phyloP scores from a whole-genome alignment of 2,113 vertebrate species.

The Pteropus alecto region DNA sequence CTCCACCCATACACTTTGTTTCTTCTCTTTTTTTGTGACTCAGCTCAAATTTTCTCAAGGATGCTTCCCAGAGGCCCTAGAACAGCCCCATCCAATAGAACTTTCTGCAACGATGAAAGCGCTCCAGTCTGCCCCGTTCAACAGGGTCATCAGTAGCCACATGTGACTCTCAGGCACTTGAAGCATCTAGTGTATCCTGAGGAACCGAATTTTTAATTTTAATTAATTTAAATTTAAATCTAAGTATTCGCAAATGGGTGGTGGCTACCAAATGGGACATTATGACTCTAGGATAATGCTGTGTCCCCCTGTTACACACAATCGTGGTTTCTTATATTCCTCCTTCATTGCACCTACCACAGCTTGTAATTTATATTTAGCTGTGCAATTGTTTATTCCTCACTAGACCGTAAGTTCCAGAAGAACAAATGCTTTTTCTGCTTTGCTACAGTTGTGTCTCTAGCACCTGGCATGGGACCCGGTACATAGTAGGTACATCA shows the following conservation, averaged over 20 bases:
- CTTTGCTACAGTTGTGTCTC: not conserved
- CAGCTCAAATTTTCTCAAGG: not conserved
- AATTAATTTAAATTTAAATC: not conserved
- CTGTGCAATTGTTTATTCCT: not conserved
- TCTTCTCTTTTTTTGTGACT: not conserved
- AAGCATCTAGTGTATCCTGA: not conserved
- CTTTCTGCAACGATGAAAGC: not conserved
- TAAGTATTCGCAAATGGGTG: not conserved
- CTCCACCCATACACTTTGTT: not conserved
- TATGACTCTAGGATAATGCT: not conserved
- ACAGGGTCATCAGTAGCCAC: not conserved
- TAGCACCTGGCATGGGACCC: not conserved
- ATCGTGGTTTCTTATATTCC: not conserved
- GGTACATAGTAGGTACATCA: not conserved
- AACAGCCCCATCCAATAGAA: not conserved
- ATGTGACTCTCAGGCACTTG: not conserved
- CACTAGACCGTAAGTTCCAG: not conserved
- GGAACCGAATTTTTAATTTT: not conserved
- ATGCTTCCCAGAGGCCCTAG: not conserved
- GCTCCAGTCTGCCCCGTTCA: not conserved
- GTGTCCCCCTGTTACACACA: not conserved
- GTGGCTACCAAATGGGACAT: not conserved
- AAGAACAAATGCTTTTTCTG: not conserved
- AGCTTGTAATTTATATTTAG: not conserved
- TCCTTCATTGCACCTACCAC: not conserved